Evolutionary conservation across 2,113 vertebrate species (phyloP).

Genomic region (Pavo muticus): DNA sequence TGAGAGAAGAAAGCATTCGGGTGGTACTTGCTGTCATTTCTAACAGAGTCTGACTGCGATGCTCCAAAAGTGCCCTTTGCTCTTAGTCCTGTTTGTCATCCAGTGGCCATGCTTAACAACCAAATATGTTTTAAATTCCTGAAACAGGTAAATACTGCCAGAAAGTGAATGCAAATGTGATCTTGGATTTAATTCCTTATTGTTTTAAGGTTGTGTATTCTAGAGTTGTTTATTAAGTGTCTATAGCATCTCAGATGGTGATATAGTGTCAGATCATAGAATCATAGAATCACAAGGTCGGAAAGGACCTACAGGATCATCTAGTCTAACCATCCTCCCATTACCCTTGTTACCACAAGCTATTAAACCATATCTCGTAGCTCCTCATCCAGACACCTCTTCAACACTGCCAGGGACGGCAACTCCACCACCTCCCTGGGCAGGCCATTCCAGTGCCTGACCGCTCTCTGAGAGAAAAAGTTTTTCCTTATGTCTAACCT

Average conservation of each 20-base stretch:
- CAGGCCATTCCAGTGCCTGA: too few species aligned
- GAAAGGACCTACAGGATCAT: too few species aligned
- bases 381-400: too few species aligned
- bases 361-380: too few species aligned
- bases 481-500: too few species aligned
- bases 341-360: too few species aligned
- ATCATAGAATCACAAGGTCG: too few species aligned
- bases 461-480: too few species aligned
- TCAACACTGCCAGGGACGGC: too few species aligned
- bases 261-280: background rate
- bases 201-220: background rate
- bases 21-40: rapidly evolving
- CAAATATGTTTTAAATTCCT: background rate
- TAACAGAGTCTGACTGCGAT: background rate
- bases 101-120: background rate
- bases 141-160: background rate
- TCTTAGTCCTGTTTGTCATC: background rate
- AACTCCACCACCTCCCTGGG: too few species aligned
- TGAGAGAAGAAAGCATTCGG: background rate
- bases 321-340: too few species aligned
- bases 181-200: background rate
- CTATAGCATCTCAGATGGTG: background rate
- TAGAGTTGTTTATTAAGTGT: background rate
- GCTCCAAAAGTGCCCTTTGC: background rate
- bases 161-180: background rate